A percentile compares a stretch with the other conserved stretches of the same genome.
Conservation (phyloP, 53 echinoderm and acorn worm species). For the Echinometra lucunter region DNA sequence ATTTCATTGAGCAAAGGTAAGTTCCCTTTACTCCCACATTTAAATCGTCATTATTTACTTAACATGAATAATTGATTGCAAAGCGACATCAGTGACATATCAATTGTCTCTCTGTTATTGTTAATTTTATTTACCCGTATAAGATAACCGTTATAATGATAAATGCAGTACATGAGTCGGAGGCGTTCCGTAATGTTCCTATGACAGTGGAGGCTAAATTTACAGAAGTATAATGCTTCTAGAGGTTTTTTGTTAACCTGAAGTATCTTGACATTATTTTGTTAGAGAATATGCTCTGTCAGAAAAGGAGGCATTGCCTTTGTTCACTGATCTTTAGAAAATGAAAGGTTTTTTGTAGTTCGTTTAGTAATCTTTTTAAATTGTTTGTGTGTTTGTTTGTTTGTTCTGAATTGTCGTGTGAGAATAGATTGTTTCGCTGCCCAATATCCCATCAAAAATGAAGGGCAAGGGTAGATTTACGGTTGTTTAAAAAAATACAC, state of each 20-base stretch:
- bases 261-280: not conserved
- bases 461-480: too few relatives aligned
- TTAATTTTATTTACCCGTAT: not conserved
- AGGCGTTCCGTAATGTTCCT: not conserved
- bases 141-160: not conserved
- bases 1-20: not conserved
- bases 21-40: not conserved
- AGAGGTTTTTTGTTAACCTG: not conserved
- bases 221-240: not conserved
- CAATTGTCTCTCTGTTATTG: not conserved
- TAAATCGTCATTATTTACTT: not conserved
- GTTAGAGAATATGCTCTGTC: not conserved
- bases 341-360: too few relatives aligned
- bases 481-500: too few relatives aligned
- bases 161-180: not conserved
- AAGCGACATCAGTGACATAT: not conserved
- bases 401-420: too few relatives aligned
- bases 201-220: not conserved
- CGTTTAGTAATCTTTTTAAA: too few relatives aligned
- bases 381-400: too few relatives aligned
- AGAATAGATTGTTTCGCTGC: too few relatives aligned
- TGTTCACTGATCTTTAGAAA: too few relatives aligned
- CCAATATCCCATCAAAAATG: too few relatives aligned
- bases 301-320: too few relatives aligned
- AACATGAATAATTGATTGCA: not conserved